These are phyloP conservation scores for Beaufortia kweichowensis DNA, from an alignment of 2,113 vertebrate species.

Conservation along the genomic window DNA sequence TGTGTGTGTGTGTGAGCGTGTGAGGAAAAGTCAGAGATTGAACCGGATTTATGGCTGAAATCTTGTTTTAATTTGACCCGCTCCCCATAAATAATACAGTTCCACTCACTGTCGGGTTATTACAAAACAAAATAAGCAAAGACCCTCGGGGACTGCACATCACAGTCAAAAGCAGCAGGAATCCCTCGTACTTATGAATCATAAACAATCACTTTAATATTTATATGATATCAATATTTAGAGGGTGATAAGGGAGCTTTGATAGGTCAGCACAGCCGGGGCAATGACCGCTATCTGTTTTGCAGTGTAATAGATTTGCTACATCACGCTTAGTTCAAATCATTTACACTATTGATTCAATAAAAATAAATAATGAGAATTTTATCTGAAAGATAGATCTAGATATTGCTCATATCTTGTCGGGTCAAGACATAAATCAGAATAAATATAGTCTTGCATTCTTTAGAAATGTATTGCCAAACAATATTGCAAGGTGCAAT, in stretches of 20 bases:
- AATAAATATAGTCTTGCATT: background rate
- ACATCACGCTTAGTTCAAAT: slow-evolving; percentile 9
- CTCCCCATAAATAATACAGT: slow-evolving; percentile 43
- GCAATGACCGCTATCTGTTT: background rate
- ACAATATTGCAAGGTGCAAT: background rate
- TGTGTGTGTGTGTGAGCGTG: slow-evolving; percentile 19
- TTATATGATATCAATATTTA: slow-evolving; percentile 47
- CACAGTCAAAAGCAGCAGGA: slow-evolving; percentile 17
- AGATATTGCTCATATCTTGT: background rate
- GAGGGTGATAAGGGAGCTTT: background rate
- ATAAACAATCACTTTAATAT: slow-evolving; percentile 44
- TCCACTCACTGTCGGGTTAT: slow-evolving; percentile 26
- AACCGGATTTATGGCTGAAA: slow-evolving; percentile 32
- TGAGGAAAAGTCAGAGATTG: slow-evolving; percentile 21
- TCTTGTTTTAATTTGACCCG: slow-evolving; percentile 34
- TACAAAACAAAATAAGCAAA: slow-evolving; percentile 37
- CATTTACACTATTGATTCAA: background rate
- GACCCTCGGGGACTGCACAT: background rate
- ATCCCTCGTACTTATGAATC: slow-evolving; percentile 15
- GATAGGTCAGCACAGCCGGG: slow-evolving; percentile 16
- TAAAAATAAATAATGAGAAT: background rate
- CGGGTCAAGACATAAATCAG: background rate
- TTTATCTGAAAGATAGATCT: too few relatives aligned
- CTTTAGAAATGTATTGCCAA: too few relatives aligned
- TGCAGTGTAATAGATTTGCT: slow-evolving; percentile 28